Percentiles rank a stretch among this genome's conserved stretches.
Conservation (phyloP, 2,888 invertebrate genomes). For the Acanthosoma haemorrhoidale region DNA sequence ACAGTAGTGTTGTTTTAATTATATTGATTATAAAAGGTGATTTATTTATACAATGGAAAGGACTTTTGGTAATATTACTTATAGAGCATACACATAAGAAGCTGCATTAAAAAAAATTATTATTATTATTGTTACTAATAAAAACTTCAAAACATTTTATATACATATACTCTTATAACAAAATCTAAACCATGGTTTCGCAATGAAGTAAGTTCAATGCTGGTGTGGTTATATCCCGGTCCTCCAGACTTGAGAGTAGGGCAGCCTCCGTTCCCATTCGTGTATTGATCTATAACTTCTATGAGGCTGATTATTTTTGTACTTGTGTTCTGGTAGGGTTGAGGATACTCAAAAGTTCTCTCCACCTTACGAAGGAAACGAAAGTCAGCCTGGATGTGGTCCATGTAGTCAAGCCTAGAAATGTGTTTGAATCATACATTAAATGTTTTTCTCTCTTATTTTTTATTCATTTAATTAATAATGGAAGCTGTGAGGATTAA, state of each 20-base stretch:
- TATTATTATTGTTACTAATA: background rate
- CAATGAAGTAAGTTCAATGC: background rate
- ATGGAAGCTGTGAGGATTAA: no score
- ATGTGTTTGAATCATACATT: background rate
- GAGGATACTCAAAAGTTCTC: background rate
- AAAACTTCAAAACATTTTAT: background rate
- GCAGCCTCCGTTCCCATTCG: slow-evolving; percentile 6
- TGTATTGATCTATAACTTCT: background rate
- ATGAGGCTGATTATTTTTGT: background rate
- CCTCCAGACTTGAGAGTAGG: background rate
- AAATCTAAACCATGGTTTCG: slow-evolving; percentile 7
- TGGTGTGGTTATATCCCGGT: background rate
- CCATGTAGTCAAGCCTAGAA: slow-evolving; percentile 50
- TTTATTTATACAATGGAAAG: no score
- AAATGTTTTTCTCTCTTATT: no score
- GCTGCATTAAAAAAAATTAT: no score
- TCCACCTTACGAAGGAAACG: slow-evolving; percentile 15
- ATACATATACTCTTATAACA: slow-evolving; percentile 13
- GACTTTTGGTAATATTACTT: no score
- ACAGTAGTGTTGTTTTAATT: no score
- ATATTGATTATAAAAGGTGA: no score
- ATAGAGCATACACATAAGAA: no score
- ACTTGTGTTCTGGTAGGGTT: background rate
- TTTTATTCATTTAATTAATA: no score
- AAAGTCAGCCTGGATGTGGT: slow-evolving; percentile 6